Evolutionary conservation across 2,113 vertebrate genomes (phyloP), one percentile per base, ranked within the genome.

Genomic region (Planiliza haematocheilus): DNA sequence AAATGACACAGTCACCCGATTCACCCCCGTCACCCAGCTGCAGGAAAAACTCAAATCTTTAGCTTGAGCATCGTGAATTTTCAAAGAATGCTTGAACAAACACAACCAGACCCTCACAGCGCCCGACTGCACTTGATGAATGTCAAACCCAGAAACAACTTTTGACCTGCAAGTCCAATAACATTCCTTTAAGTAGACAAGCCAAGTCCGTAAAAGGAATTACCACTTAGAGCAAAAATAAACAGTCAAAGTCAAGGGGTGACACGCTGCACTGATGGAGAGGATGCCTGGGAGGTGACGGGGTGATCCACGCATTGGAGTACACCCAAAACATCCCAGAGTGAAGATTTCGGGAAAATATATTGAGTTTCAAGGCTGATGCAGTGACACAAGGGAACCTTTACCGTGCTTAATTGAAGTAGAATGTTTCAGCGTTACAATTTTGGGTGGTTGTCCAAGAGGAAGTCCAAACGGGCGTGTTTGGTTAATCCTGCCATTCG

Each of bases 1-100:
- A n/a, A 14, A 24, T 2, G 6, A 10, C 41, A 16, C n/a, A 67
- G 49, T 6, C 61, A 24, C 66, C 52, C 14, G 14, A 43, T 53
- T 34, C 7, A 37, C 58, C 24, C 7, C 53, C 48, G 11, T 34
- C 38, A 50, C 48, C 58, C 21, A 49, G 50, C 55, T 39, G 8
- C 38, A 38, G 50, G 7, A 62, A n/a, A 38, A 41, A 36, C 43
- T 20, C 36, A 14, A 70, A 56, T 24, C 53, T 37, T 30, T 5
- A 30, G 24, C 24, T 30, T 30, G 2, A 2, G 24, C 24, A 30
- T 57, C 67, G 48, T 62, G 7, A 60, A 75, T 69, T 77, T 70
- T 46, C 3, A 10, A 66, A 70, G 59, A 78, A 81, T 70, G 73
- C 41, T 61, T 65, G 45, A 77, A 56, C 68, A 81, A 76, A 82